Conservation (phyloP, 2,797 vertebrate genomes). For the Aselliscus stoliczkanus region DNA sequence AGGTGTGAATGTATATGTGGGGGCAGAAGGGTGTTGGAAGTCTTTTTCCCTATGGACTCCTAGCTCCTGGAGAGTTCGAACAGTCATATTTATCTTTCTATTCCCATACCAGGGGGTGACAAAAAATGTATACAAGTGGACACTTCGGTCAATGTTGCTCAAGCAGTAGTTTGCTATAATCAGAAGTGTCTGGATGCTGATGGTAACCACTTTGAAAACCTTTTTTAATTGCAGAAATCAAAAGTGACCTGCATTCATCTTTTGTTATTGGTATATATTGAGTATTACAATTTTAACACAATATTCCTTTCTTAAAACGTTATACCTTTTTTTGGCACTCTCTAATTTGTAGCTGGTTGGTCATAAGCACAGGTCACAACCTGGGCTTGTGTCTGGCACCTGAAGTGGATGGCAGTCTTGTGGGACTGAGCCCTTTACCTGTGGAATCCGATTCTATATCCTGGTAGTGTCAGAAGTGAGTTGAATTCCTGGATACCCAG, state of each 20-base stretch:
- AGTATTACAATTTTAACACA: too few relatives aligned
- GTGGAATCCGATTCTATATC: not conserved
- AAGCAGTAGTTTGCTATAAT: too few relatives aligned
- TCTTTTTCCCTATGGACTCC: not conserved
- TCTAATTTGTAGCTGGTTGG: not conserved
- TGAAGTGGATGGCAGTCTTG: not conserved
- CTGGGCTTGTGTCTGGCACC: not conserved
- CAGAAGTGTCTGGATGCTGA: too few relatives aligned
- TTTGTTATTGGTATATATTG: too few relatives aligned
- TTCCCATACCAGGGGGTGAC: too few relatives aligned
- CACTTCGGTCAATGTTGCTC: too few relatives aligned
- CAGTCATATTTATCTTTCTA: not conserved
- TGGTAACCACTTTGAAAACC: too few relatives aligned
- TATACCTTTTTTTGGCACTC: too few relatives aligned
- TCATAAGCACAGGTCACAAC: not conserved
- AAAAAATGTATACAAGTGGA: too few relatives aligned
- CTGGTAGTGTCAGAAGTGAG: not conserved
- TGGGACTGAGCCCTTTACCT: not conserved
- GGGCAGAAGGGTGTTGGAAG: rapidly evolving
- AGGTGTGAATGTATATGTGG: not conserved
- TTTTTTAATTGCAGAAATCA: too few relatives aligned
- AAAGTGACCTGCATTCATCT: too few relatives aligned
- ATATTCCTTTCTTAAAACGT: too few relatives aligned
- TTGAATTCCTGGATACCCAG: not conserved
- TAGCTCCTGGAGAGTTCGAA: not conserved